Evolutionary conservation across 2,113 vertebrate species (phyloP).

Genomic region (Columba livia): DNA sequence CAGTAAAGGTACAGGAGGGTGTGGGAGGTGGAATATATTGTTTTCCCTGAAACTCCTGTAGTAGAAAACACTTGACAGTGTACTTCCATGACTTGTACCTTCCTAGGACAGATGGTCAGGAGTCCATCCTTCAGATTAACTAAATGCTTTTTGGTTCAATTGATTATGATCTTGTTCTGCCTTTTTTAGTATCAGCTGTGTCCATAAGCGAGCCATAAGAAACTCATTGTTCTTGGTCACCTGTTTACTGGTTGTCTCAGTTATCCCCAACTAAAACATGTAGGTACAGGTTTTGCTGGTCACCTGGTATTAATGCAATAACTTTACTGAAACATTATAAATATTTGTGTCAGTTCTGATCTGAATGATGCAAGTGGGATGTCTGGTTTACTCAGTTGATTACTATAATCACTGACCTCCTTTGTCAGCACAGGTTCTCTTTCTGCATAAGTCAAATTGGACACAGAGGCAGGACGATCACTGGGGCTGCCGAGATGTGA

Average conservation of each 20-base stretch:
- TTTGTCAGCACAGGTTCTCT: background rate
- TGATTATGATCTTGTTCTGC: background rate
- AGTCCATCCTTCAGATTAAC: background rate
- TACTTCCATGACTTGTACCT: background rate
- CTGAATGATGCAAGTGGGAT: accelerated
- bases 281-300: background rate
- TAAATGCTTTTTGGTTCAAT: background rate
- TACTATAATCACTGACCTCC: accelerated
- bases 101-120: background rate
- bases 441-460: background rate
- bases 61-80: background rate
- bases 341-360: background rate
- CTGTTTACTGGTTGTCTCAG: accelerated
- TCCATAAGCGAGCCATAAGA: no score
- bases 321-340: background rate
- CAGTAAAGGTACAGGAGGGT: background rate
- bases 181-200: background rate
- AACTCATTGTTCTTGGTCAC: background rate
- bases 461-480: background rate
- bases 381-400: background rate
- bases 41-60: background rate
- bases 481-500: background rate
- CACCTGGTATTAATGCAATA: background rate
- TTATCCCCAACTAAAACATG: background rate
- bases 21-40: background rate